Conservation (phyloP, 2,797 vertebrate species). For the Loris lydekkerianus region DNA sequence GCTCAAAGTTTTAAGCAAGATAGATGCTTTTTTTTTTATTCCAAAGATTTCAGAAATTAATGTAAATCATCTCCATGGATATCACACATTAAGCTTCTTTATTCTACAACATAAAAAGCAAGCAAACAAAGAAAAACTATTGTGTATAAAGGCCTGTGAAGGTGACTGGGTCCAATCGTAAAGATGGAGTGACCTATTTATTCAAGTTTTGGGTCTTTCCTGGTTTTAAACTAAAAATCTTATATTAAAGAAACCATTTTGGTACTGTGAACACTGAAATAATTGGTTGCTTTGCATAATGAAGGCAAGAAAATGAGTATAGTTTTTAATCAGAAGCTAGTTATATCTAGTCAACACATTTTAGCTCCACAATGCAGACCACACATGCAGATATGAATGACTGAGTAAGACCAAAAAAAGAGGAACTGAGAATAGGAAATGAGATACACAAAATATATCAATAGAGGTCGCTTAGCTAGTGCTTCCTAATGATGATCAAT, state of each 20-base stretch:
- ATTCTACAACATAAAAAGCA: neutral
- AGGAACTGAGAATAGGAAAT: neutral
- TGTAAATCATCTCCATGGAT: neutral
- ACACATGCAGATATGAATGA: neutral
- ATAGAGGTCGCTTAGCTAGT: neutral
- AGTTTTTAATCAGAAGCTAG: neutral
- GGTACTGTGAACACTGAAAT: neutral
- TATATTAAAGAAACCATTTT: neutral
- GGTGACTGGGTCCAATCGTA: neutral
- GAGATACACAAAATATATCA: neutral
- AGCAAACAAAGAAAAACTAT: neutral
- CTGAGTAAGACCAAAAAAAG: neutral
- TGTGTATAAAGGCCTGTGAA: neutral
- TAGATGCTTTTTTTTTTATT: neutral
- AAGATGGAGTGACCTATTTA: neutral
- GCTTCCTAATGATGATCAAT: neutral
- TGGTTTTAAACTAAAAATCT: neutral
- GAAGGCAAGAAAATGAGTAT: neutral
- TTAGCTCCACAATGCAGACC: neutral
- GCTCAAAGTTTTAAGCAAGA: neutral
- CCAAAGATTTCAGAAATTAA: neutral
- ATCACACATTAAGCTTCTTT: neutral
- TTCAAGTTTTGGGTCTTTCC: neutral
- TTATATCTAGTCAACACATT: neutral
- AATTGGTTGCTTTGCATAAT: accelerated